Evolutionary conservation across 2,113 vertebrate genomes (phyloP), one percentile per base, ranked within the genome.

Genomic region (Labrus mixtus): DNA sequence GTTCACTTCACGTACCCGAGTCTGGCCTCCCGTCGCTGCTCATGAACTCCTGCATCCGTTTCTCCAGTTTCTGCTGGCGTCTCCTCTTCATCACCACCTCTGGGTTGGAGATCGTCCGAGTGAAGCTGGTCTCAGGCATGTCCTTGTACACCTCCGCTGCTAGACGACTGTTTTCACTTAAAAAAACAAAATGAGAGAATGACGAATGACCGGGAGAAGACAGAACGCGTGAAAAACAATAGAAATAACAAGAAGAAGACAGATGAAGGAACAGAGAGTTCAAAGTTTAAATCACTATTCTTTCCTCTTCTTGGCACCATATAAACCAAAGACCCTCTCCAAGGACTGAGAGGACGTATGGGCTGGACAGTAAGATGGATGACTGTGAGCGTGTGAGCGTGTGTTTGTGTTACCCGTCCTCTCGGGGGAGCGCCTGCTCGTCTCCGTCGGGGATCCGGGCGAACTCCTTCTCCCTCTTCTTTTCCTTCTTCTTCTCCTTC

Each of bases 101-200:
- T 0, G 98, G 98, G 82, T 99, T 99, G 33, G 98, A 99, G 90
- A 99, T 99, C 10, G 98, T 99, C 19, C 98, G 93, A 6, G 98
- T 99, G 67, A 99, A 99, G 93, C 98, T 99, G 55, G 97, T 99
- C 86, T 99, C 98, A 0, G 98, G 98, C 98, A 99, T 99, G 89
- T 99, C 98, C 89, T 99, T 99, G 89, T 99, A 99, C 58, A 99
- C 97, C 80, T 99, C 98, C 0, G 97, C 97, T 13, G 98, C 98
- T 88, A 99, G 94, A 8, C 96, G 95, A 11, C 94, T 97, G 88
- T 97, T 98, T 90, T 98, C 98, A 51, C 97, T 98, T 15, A 15
- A 73, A 63, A 76, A 3, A 29, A 48, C 8, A 50, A 37, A 69
- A 68, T 2, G n/a, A 64, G 33, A 60, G 22, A 72, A 51, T 51